Percentiles rank a stretch among this genome's conserved stretches.
These are phyloP conservation scores for Ruditapes philippinarum DNA, from an alignment of 1,140 invertebrate genomes.

Conservation along the genomic window DNA sequence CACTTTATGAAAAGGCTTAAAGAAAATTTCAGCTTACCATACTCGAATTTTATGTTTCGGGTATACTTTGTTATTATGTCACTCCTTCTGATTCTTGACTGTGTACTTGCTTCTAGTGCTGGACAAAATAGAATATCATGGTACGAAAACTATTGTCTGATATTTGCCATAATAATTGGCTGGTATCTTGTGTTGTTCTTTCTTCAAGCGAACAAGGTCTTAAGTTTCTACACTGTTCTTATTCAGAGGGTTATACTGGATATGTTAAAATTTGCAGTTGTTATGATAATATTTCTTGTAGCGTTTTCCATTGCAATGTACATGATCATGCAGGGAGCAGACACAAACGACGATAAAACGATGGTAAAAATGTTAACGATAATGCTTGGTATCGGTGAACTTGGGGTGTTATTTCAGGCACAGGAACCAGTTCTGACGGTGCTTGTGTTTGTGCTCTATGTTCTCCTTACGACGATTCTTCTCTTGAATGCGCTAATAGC, in stretches of 20 bases:
- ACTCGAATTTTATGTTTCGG: conserved; percentile 44
- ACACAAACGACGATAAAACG: neutral
- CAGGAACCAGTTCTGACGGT: neutral
- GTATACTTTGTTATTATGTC: conserved; percentile 68
- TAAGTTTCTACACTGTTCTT: conserved; percentile 74
- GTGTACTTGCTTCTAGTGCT: neutral
- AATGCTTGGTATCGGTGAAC: conserved; percentile 1
- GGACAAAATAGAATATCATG: neutral
- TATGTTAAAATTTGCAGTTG: neutral
- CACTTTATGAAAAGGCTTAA: neutral
- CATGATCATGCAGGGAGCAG: neutral
- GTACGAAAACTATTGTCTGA: conserved; percentile 34
- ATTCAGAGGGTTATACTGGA: conserved; percentile 66
- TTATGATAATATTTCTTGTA: neutral
- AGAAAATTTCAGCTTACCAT: neutral
- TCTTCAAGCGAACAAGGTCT: conserved; percentile 53
- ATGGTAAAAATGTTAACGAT: neutral
- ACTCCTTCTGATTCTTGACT: conserved; percentile 67
- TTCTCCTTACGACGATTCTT: neutral
- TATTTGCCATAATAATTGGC: too few relatives aligned
- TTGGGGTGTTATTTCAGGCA: neutral
- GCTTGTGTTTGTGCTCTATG: neutral
- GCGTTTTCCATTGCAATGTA: neutral
- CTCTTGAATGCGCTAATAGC: neutral
- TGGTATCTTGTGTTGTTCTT: too few relatives aligned